phyloP scores from a whole-genome alignment of 1,140 invertebrate genomes.

The Adoxophyes honmai region DNA sequence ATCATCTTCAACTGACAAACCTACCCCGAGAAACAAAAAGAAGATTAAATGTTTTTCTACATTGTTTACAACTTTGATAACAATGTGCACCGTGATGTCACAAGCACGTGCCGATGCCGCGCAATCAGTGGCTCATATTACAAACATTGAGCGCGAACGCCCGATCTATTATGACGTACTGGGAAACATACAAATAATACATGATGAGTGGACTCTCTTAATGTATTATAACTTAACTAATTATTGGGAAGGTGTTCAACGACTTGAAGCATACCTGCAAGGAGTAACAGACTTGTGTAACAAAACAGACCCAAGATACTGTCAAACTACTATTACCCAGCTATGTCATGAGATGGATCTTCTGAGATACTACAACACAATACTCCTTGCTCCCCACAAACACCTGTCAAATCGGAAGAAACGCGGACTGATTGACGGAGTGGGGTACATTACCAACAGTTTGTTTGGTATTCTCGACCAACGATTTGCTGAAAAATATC shows the following conservation, averaged over 20 bases:
- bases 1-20: too few relatives aligned
- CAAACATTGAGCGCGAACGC: slow-evolving; percentile 17
- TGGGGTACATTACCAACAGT: slow-evolving; percentile 20
- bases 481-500: slow-evolving; percentile 28
- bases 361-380: slow-evolving; percentile 20
- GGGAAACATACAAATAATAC: slow-evolving; percentile 24
- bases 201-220: slow-evolving; percentile 27
- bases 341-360: slow-evolving; percentile 23
- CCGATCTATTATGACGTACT: slow-evolving; percentile 23
- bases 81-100: neutral
- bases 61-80: slow-evolving; percentile 3
- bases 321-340: slow-evolving; percentile 16
- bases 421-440: slow-evolving; percentile 24
- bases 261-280: slow-evolving; percentile 15
- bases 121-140: slow-evolving; percentile 17
- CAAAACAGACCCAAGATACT: slow-evolving; percentile 16
- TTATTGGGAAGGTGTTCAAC: slow-evolving; percentile 20
- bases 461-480: slow-evolving; percentile 30
- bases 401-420: slow-evolving; percentile 20
- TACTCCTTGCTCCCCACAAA: slow-evolving; percentile 20
- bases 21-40: neutral
- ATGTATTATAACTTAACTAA: slow-evolving; percentile 30
- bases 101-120: neutral
- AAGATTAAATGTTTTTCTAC: neutral
- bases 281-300: slow-evolving; percentile 15